Evolutionary conservation across 2,797 vertebrate genomes (phyloP).

Genomic region (Coranthus polyacanthus): DNA sequence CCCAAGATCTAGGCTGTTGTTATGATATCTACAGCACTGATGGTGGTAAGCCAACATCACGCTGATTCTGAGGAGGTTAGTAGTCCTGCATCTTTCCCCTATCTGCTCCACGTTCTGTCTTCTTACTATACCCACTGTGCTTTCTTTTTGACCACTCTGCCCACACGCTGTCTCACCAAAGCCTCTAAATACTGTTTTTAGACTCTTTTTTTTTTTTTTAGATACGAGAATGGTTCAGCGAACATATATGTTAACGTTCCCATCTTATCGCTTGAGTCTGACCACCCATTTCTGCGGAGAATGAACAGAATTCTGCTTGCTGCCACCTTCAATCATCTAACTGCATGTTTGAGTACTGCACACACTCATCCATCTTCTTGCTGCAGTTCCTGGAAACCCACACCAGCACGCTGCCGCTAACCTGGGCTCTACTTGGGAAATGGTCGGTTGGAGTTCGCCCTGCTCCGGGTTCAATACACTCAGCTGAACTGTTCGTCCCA

Average conservation of each 20-base stretch:
- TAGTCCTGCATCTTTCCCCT: slow-evolving; percentile 16
- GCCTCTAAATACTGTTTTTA: slow-evolving; percentile 3
- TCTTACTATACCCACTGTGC: slow-evolving; percentile 1
- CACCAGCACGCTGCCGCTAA: not conserved
- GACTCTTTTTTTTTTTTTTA: slow-evolving; percentile 17
- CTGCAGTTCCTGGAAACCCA: slow-evolving; percentile 23
- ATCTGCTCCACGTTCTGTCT: not conserved
- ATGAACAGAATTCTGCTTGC: not conserved
- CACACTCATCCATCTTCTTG: slow-evolving; percentile 22
- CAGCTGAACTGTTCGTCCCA: slow-evolving; percentile 21
- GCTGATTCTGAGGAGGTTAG: slow-evolving; percentile 19
- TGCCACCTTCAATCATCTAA: slow-evolving; percentile 9
- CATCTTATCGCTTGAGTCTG: not conserved
- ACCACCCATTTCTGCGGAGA: slow-evolving; percentile 12
- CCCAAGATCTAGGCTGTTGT: slow-evolving; percentile 24
- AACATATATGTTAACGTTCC: slow-evolving; percentile 1
- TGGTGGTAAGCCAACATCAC: not conserved
- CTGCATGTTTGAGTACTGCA: slow-evolving; percentile 1
- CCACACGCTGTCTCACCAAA: slow-evolving; percentile 23
- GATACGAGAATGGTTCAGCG: slow-evolving; percentile 9
- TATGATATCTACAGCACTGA: slow-evolving; percentile 41
- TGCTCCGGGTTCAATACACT: slow-evolving; percentile 25
- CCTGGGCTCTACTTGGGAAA: slow-evolving; percentile 4
- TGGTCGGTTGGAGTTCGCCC: slow-evolving; percentile 16
- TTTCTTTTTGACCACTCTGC: slow-evolving; percentile 12